Evolutionary conservation across 64 coral and sea anemone species (phyloP), one percentile per base, ranked within the genome.

Genomic region (Dendrophyllia cribrosa): DNA sequence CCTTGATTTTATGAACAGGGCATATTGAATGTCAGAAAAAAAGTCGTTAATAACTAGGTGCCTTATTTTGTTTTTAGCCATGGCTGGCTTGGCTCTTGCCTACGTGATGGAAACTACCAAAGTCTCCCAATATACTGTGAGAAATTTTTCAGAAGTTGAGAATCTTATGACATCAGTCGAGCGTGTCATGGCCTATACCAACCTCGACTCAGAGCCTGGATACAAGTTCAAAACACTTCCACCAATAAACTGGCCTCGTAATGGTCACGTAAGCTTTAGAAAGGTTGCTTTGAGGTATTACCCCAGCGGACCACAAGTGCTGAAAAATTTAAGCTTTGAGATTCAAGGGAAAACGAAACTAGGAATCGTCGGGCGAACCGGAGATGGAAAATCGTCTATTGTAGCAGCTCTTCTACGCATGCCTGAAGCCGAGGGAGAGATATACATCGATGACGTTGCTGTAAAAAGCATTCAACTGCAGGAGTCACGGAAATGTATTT

Each of bases 341-440:
- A 66, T 86, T 20, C 43, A 70, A 25, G 43, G 43, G 23, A 51
- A 25, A 69, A 51, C 9, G 15, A 86, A 86, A 11, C 20, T 86
- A 1, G 82, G 82, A 51, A 86, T 86, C 10, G 63, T 70, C 1
- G 82, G 82, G 1, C 48, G 49, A 45, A 68, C 85, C 6, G 89
- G 77, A 58, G 78, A 60, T 19, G 89, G 90, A 16, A 93, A 93
- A n/a, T 93, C 91, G 5, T 93, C 91, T 78, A 55, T 93, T 11
- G 73, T 93, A 5, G 91, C 58, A 56, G 91, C 91, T 7, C 61
- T 93, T 9, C 65, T 93, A 82, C 58, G 91, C 59, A 93, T 93
- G 70, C 56, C 43, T 48, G 91, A 93, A 75, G 43, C 82, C 0
- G 91, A 93, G 43, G 91, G 91, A 58, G 76, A 77, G 3, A 87